A percentile compares a stretch with the other conserved stretches of the same genome.
Conservation (phyloP, 2,113 vertebrate species). For the Chiloscyllium plagiosum region DNA sequence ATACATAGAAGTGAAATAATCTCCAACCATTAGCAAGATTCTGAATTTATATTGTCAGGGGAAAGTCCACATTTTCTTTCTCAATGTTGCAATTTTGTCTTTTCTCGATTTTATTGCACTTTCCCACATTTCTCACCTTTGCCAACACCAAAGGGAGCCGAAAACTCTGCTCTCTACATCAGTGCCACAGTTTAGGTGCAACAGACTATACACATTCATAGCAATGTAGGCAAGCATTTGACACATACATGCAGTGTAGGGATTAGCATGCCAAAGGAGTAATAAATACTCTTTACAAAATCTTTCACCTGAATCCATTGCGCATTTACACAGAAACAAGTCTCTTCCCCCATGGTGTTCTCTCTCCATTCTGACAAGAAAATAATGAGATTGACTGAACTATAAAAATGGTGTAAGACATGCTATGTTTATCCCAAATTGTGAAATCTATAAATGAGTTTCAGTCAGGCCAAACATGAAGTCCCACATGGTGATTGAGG, state of each 20-base stretch:
- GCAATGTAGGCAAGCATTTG: neutral
- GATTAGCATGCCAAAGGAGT: neutral
- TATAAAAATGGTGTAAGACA: neutral
- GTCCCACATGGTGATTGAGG: neutral
- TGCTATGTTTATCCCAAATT: neutral
- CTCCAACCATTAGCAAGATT: no score
- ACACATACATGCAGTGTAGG: neutral
- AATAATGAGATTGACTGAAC: slow-evolving; percentile 1
- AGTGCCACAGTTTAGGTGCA: neutral
- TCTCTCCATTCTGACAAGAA: neutral
- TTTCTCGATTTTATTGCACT: no score
- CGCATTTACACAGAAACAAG: neutral
- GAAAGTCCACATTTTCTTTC: no score
- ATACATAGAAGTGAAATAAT: no score
- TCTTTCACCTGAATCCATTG: neutral
- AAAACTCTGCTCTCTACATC: no score
- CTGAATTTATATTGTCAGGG: no score
- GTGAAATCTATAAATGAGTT: neutral
- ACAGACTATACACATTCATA: neutral
- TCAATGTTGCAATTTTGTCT: no score
- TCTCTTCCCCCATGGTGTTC: neutral
- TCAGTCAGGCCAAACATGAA: neutral
- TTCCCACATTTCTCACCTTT: no score
- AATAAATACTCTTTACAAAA: neutral
- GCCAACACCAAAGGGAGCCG: no score